Conservation (phyloP, 2,113 vertebrate genomes). For the Pionites leucogaster region DNA sequence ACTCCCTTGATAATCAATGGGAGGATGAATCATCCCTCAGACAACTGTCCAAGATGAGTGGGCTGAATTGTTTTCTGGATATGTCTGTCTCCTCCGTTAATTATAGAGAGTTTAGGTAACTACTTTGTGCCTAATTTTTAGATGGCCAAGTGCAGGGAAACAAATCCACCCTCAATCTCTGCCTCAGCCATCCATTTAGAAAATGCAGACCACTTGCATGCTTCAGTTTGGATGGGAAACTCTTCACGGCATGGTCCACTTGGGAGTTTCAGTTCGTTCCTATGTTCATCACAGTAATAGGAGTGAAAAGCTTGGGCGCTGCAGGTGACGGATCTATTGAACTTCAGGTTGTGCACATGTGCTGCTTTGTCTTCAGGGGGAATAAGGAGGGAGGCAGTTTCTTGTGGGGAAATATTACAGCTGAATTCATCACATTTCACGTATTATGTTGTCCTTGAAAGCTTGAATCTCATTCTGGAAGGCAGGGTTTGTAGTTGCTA, state of each 20-base stretch:
- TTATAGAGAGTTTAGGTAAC: neutral
- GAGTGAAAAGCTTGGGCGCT: neutral
- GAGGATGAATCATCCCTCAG: neutral
- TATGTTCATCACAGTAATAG: rapidly evolving
- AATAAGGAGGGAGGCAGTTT: neutral
- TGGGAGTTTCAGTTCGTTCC: neutral
- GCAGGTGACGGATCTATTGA: neutral
- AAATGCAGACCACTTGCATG: neutral
- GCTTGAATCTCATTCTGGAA: neutral
- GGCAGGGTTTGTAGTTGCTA: neutral
- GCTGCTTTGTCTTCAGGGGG: neutral
- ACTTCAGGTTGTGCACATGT: neutral
- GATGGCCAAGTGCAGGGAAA: neutral
- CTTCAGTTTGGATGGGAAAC: neutral
- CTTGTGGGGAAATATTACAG: neutral
- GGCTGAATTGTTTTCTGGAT: neutral
- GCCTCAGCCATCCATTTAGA: neutral
- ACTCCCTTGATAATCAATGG: neutral
- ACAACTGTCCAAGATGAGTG: neutral
- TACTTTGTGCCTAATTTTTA: neutral
- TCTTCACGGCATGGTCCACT: neutral
- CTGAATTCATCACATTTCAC: rapidly evolving
- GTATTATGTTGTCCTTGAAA: neutral
- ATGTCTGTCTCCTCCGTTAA: neutral
- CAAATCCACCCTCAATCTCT: neutral